Percentiles rank a stretch among this genome's conserved stretches.
These are phyloP conservation scores for Aleiodes testaceus DNA, from an alignment of 2,888 invertebrate genomes.

Conservation along the genomic window DNA sequence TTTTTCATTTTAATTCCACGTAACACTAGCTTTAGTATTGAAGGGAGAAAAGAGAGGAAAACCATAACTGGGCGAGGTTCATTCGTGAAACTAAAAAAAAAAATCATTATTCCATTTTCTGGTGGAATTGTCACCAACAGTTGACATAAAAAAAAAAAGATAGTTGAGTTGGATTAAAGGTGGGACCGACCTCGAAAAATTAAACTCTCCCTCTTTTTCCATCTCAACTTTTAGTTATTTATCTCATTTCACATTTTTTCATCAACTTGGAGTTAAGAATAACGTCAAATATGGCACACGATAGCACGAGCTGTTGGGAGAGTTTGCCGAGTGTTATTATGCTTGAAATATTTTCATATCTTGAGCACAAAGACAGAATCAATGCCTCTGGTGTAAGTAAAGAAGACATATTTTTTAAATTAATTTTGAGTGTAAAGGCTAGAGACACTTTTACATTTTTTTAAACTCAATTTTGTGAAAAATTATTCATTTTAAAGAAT, in stretches of 20 bases:
- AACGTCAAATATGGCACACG: conserved; percentile 62
- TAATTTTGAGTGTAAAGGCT: background rate
- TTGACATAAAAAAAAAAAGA: background rate
- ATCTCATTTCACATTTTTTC: background rate
- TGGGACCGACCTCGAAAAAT: conserved; percentile 24
- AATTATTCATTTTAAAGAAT: background rate
- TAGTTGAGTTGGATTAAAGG: background rate
- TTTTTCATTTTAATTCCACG: background rate
- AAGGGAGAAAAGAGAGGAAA: too few species aligned
- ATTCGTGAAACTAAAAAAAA: background rate
- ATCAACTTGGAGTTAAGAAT: background rate
- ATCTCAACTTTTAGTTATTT: background rate
- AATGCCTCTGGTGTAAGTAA: conserved; percentile 67
- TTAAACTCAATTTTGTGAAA: background rate
- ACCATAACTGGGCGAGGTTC: background rate
- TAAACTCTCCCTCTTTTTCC: background rate
- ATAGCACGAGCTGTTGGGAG: conserved; percentile 67
- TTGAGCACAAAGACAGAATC: conserved; percentile 66
- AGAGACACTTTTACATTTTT: background rate
- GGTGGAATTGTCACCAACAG: conserved; percentile 4
- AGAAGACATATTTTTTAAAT: background rate
- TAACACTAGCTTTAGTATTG: background rate
- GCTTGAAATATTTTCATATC: conserved; percentile 72
- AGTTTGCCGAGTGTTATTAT: conserved; percentile 73
- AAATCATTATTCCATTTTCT: conserved; percentile 1